Evolutionary conservation across 1,140 invertebrate genomes (phyloP).

Genomic region (Archivesica marissinica): DNA sequence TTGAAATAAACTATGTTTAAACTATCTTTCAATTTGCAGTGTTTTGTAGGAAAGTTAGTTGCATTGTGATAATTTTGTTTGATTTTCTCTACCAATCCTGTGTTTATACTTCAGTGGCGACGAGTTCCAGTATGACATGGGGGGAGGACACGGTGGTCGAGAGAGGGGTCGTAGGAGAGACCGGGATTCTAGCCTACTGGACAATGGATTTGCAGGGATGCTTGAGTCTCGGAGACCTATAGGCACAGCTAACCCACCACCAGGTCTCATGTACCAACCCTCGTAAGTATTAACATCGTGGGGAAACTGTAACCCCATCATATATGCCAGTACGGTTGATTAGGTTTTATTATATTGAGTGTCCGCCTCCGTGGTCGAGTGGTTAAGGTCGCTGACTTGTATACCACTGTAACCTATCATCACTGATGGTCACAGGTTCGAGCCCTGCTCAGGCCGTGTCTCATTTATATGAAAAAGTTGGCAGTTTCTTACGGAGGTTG

Average conservation of each 20-base stretch:
- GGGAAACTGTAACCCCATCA: background rate
- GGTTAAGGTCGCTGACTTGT: too few relatives aligned
- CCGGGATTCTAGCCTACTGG: conserved; percentile 19
- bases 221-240: conserved; percentile 36
- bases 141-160: background rate
- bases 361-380: too few relatives aligned
- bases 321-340: too few relatives aligned
- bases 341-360: too few relatives aligned
- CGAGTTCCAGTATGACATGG: conserved; percentile 2
- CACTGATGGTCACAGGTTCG: too few relatives aligned
- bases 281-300: conserved; percentile 46
- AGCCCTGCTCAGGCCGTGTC: too few relatives aligned
- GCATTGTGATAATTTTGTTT: background rate
- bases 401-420: too few relatives aligned
- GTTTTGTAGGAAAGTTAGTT: too few relatives aligned
- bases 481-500: too few relatives aligned
- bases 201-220: conserved; percentile 42
- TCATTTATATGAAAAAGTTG: too few relatives aligned
- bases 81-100: background rate
- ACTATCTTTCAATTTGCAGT: too few relatives aligned
- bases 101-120: conserved; percentile 35
- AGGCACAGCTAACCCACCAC: conserved; percentile 38
- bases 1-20: too few relatives aligned
- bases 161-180: background rate
- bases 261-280: conserved; percentile 53